Base-by-base conservation (phyloP, 2,797 vertebrate species). In the Chromis chromis region DNA sequence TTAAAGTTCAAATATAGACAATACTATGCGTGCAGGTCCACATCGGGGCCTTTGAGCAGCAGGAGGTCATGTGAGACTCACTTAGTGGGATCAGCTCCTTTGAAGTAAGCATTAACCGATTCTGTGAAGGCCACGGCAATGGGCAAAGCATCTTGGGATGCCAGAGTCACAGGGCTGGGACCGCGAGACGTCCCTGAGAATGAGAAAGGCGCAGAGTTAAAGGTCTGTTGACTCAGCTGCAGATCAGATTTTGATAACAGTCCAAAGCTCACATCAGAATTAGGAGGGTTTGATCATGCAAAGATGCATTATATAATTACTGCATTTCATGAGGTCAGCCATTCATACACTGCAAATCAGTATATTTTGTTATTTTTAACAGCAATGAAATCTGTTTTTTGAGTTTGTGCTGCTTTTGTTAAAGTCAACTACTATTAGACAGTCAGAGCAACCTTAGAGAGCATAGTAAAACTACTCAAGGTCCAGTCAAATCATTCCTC, bases 41-140 rank as follows among this genome's bases (percentile, higher is more conserved):
- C 1, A 65, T 73, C 46, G 27, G 65, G 74, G 53, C 56, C 63
- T 82, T 73, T 66, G 78, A 88, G 89, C 83, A 33, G 82, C 82
- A 66, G 67, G 65, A 88, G 80, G 82, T 93, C 91, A 91, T 91
- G 88, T 89, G 84, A 93, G 89, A 93, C 94, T 93, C 93, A 99
- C 97, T 97, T 99, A 88, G 95, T 94, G 74, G 97, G 97, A 94
- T 99, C 98, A 92, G 98, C 97, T 93, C 98, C 98, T 97, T 98
- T 99, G 95, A 99, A 99, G 95, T 99, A 99, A 79, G 98, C 97
- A 93, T 98, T 99, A 91, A 99, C 96, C 28, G 97, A 98, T 78
- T 99, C 98, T 46, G 98, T 98, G 89, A 99, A 97, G 80, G 98
- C 98, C 74, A 98, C 96, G 48, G 98, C 98, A 88, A 99, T 97